A percentile compares a stretch with the other conserved stretches of the same genome.
These are phyloP conservation scores for Onthophagus taurus DNA, from an alignment of 1,140 invertebrate genomes.

Conservation along the genomic window DNA sequence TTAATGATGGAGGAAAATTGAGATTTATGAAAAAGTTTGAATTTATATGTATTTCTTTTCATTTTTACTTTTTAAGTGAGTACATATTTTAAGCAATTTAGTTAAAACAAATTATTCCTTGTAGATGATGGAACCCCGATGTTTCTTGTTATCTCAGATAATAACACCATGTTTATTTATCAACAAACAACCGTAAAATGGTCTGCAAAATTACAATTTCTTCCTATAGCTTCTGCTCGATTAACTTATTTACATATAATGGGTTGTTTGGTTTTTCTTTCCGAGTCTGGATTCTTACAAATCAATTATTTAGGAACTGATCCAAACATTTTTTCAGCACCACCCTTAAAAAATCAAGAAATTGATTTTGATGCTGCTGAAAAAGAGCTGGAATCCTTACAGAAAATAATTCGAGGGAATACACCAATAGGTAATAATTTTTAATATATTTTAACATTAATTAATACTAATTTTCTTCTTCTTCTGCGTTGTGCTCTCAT, in stretches of 20 bases:
- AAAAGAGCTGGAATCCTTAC: conserved; percentile 53
- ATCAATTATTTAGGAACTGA: conserved; percentile 79
- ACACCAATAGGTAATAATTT: conserved; percentile 1
- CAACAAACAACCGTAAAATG: conserved; percentile 70
- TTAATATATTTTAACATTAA: too few species aligned
- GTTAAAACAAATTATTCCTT: conserved; percentile 3
- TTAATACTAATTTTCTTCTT: too few species aligned
- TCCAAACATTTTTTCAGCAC: conserved; percentile 69
- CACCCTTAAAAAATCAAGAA: conserved; percentile 52
- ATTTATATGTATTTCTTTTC: conserved; percentile 64
- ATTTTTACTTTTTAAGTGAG: conserved; percentile 59
- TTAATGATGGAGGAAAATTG: conserved; percentile 65
- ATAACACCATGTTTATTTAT: conserved; percentile 64
- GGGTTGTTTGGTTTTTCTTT: conserved; percentile 63
- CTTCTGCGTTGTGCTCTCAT: too few species aligned
- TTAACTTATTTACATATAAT: conserved; percentile 52
- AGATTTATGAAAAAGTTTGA: conserved; percentile 74
- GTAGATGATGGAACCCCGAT: conserved; percentile 48
- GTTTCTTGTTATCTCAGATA: conserved; percentile 58
- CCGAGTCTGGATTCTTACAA: conserved; percentile 61
- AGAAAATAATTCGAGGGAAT: conserved; percentile 37
- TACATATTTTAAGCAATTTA: not conserved
- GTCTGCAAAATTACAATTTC: conserved; percentile 71
- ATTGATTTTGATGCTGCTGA: conserved; percentile 62
- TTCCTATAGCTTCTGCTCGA: conserved; percentile 57